These are phyloP conservation scores for Thera obeliscata DNA, from an alignment of 2,888 invertebrate species.

Conservation along the genomic window DNA sequence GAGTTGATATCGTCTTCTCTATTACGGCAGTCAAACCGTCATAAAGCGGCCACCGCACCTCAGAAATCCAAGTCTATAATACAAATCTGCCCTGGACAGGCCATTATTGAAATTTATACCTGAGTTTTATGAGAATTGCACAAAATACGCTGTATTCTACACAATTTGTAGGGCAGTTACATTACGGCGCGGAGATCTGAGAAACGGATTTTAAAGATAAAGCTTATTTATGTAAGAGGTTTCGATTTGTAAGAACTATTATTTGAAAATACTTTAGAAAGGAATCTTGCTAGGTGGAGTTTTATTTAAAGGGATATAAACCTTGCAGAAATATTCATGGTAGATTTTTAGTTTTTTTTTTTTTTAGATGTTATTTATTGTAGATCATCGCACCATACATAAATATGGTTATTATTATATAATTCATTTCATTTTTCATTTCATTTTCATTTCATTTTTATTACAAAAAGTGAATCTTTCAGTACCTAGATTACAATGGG, in stretches of 20 bases:
- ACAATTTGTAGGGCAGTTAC: conserved; percentile 26
- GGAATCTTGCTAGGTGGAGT: neutral
- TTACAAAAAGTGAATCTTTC: too few relatives aligned
- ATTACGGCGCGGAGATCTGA: conserved; percentile 8
- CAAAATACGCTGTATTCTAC: conserved; percentile 27
- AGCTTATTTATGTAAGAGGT: conserved; percentile 7
- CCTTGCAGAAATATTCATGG: too few relatives aligned
- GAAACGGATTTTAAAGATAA: conserved; percentile 22
- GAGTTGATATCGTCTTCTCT: neutral
- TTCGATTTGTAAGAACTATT: conserved; percentile 2
- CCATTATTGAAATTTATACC: conserved; percentile 35
- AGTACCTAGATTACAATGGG: too few relatives aligned
- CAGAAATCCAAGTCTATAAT: conserved; percentile 11
- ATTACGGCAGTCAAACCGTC: neutral
- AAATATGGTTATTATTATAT: too few relatives aligned
- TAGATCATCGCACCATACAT: too few relatives aligned
- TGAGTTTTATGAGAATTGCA: conserved; percentile 28
- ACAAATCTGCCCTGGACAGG: conserved; percentile 27
- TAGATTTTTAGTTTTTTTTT: too few relatives aligned
- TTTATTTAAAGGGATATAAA: neutral
- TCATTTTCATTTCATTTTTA: too few relatives aligned
- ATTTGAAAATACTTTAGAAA: neutral
- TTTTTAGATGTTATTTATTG: too few relatives aligned
- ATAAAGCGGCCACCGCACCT: neutral
- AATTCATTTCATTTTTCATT: too few relatives aligned